Base-by-base conservation (phyloP, 1,140 invertebrate genomes). In the Samia ricini region DNA sequence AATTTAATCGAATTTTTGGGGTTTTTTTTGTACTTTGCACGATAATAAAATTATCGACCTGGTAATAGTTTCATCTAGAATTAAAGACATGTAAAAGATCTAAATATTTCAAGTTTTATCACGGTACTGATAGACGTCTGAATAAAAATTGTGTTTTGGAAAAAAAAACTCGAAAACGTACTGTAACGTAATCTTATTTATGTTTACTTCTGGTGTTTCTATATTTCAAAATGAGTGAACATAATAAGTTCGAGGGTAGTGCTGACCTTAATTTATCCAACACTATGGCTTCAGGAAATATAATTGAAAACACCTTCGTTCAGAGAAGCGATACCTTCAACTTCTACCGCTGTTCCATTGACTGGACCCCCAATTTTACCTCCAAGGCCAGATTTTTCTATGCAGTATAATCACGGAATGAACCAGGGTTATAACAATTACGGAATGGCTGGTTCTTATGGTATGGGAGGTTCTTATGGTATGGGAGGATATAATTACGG, bases 181-280 rank as follows among this genome's bases (percentile, higher is more conserved):
- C 33, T 42, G 33, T 15, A 26, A 26, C 26, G 26, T 26, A 26
- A 42, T 42, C 33, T 36, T 15, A 42, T 42, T 12, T 42, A 42
- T 4, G 33, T 42, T 42, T 42, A 10, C 12, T 15, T 42, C 0
- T 42, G 12, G 33, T 42, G 33, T 12, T 42, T 42, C 4, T 26
- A 8, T 42, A 42, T 42, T 15, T 26, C 6, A 58, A 23, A 58
- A 58, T 58, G 56, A 58, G 36, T 48, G 56, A 58, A 48, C 56
- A 29, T 6, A 52, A 23, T 15, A 21, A 52, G 8, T 22, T 52
- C 15, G 7, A 52, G 12, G 67, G 71, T 69, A 81, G 74, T 64
- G 76, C 73, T 72, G 76, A 79, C 65, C 75, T 77, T 42, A 64
- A 42, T 54, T 75, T 85, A 73, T 76, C 78, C 4, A 84, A 87